Percentiles rank a stretch among this genome's conserved stretches.
Conservation (phyloP, 2,113 vertebrate species). For the Onychorhynchus coronatus region DNA sequence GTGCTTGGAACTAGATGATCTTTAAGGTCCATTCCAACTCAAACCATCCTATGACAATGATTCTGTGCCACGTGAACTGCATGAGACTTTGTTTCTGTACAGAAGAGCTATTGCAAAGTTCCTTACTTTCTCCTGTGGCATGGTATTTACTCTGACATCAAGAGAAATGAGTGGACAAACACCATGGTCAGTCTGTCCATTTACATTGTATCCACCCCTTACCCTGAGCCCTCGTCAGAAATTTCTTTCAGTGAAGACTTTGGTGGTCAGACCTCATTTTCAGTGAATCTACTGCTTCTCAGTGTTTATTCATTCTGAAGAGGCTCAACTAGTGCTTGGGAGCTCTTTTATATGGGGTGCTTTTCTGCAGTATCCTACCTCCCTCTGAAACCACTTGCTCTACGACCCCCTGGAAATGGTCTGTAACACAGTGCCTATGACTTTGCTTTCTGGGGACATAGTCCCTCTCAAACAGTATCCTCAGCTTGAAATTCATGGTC, state of each 20-base stretch:
- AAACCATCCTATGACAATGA: background rate
- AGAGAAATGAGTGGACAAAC: background rate
- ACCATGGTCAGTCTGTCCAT: background rate
- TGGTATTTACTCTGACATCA: background rate
- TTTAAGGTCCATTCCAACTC: background rate
- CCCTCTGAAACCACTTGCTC: background rate
- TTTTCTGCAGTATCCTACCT: background rate
- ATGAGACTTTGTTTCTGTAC: background rate
- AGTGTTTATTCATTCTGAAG: background rate
- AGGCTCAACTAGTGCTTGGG: background rate
- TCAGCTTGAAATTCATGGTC: background rate
- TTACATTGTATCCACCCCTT: background rate
- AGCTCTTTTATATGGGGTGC: background rate
- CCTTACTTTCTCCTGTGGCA: background rate
- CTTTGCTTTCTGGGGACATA: background rate
- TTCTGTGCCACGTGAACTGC: background rate
- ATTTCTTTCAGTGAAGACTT: background rate
- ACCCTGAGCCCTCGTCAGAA: background rate
- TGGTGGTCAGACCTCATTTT: background rate
- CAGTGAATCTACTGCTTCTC: background rate
- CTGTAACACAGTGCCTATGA: background rate
- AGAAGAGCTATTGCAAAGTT: background rate
- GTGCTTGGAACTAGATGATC: accelerated
- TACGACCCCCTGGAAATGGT: background rate
- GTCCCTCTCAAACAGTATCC: background rate